Evolutionary conservation across 2,113 vertebrate species (phyloP).

Genomic region (Prionailurus viverrinus): DNA sequence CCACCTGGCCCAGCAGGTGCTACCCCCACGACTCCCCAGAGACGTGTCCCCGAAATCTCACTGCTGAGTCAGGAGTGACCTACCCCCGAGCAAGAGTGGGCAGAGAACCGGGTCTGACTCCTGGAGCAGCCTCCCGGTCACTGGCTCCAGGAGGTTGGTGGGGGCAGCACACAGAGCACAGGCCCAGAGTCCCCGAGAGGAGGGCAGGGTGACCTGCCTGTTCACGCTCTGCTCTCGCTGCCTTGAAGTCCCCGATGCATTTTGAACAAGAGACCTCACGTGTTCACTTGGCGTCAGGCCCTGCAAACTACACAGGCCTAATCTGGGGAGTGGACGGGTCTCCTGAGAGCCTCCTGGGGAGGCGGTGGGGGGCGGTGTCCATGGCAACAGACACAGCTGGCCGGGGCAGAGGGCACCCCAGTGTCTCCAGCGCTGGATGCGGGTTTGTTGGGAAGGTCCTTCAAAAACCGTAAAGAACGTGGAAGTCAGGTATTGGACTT

Average conservation of each 20-base stretch:
- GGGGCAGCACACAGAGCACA: too few relatives aligned
- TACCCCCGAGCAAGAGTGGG: not conserved
- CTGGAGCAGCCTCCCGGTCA: too few relatives aligned
- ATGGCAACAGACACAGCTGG: not conserved
- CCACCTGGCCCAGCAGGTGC: not conserved
- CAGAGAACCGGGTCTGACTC: not conserved
- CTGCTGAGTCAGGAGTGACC: not conserved
- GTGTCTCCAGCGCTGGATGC: not conserved
- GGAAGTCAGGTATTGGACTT: not conserved
- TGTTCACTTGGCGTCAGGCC: not conserved
- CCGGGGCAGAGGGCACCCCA: not conserved
- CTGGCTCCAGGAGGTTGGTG: too few relatives aligned
- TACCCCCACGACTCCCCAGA: not conserved
- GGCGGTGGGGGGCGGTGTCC: too few relatives aligned
- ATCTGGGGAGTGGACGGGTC: not conserved
- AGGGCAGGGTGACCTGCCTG: not conserved
- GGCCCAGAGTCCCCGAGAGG: not conserved
- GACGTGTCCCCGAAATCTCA: not conserved
- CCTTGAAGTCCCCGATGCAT: not conserved
- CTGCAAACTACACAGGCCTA: too few relatives aligned
- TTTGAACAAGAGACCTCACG: not conserved
- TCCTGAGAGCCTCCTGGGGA: not conserved
- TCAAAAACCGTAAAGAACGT: not conserved
- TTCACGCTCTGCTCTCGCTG: too few relatives aligned
- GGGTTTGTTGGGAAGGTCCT: not conserved